phyloP scores from a whole-genome alignment of 92 coral and sea anemone species.

The Isaurus tuberculatus region DNA sequence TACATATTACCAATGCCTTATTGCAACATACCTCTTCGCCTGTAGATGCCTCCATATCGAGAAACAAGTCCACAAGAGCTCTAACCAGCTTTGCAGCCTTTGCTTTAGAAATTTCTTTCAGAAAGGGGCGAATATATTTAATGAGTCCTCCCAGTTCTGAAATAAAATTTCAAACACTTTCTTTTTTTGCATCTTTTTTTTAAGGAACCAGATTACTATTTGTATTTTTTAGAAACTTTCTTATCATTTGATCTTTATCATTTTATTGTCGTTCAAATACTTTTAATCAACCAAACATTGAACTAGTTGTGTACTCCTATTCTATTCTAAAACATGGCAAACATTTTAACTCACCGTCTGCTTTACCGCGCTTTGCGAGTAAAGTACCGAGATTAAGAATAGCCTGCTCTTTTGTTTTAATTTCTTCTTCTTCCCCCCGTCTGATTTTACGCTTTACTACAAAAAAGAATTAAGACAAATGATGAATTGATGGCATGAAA shows the following conservation, averaged over 20 bases:
- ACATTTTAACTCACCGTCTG: conserved; percentile 73
- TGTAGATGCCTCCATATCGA: conserved; percentile 98
- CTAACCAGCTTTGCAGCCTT: conserved; percentile 98
- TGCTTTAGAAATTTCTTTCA: conserved; percentile 89
- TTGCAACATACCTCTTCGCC: conserved; percentile 83
- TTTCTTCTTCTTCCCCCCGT: conserved; percentile 81
- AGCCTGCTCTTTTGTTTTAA: conserved; percentile 94
- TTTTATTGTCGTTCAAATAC: too few species aligned
- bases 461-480: not conserved
- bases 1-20: not conserved
- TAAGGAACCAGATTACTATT: too few species aligned
- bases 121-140: conserved; percentile 94
- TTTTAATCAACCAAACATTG: too few species aligned
- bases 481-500: too few species aligned
- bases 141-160: conserved; percentile 96
- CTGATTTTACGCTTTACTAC: conserved; percentile 79
- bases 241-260: too few species aligned
- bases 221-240: too few species aligned
- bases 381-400: conserved; percentile 84
- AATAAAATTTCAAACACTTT: not conserved
- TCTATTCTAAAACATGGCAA: not conserved
- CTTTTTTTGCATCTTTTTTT: not conserved
- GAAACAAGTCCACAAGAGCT: conserved; percentile 88
- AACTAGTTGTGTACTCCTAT: too few species aligned
- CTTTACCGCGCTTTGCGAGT: conserved; percentile 84